A percentile compares a stretch with the other conserved stretches of the same genome.
phyloP scores from a whole-genome alignment of 2,797 vertebrate genomes.

The Poeciliopsis infans region DNA sequence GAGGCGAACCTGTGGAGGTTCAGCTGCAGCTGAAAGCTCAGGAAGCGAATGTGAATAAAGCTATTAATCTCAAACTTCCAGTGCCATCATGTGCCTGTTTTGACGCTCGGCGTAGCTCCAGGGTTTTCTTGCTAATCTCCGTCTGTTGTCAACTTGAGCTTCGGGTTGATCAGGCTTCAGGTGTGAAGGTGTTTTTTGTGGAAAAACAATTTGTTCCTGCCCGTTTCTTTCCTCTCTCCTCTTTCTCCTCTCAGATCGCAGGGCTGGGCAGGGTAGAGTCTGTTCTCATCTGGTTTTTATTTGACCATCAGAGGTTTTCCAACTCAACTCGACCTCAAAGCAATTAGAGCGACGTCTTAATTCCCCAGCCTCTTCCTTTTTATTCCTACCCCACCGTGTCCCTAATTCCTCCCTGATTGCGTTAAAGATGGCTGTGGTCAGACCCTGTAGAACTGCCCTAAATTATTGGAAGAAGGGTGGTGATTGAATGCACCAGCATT shows the following conservation, averaged over 20 bases:
- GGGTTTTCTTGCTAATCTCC: constrained; percentile 25
- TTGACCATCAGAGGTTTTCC: constrained; percentile 71
- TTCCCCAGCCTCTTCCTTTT: constrained; percentile 73
- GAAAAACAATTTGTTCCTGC: constrained; percentile 8
- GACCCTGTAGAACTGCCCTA: constrained; percentile 47
- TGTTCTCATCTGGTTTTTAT: constrained; percentile 77
- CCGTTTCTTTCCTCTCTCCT: constrained; percentile 8
- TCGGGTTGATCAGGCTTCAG: constrained; percentile 14
- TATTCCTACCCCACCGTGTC: constrained; percentile 51
- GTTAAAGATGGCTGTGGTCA: constrained; percentile 67
- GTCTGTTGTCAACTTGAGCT: constrained; percentile 9
- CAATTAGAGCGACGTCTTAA: constrained; percentile 74
- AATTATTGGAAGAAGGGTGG: constrained; percentile 56
- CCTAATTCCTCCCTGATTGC: constrained; percentile 72
- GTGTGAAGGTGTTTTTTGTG: constrained; percentile 12
- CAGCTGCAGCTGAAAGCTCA: constrained; percentile 22
- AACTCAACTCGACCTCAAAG: constrained; percentile 53
- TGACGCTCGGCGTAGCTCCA: constrained; percentile 6
- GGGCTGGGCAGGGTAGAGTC: constrained; percentile 51
- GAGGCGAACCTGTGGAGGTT: constrained; percentile 55
- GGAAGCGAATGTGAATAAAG: constrained; percentile 52
- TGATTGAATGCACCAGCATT: constrained; percentile 52
- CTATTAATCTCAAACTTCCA: constrained; percentile 33
- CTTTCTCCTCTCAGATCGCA: constrained; percentile 35
- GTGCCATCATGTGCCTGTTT: constrained; percentile 33